phyloP scores from a whole-genome alignment of 2,113 vertebrate species.

The Catharus minimus region DNA sequence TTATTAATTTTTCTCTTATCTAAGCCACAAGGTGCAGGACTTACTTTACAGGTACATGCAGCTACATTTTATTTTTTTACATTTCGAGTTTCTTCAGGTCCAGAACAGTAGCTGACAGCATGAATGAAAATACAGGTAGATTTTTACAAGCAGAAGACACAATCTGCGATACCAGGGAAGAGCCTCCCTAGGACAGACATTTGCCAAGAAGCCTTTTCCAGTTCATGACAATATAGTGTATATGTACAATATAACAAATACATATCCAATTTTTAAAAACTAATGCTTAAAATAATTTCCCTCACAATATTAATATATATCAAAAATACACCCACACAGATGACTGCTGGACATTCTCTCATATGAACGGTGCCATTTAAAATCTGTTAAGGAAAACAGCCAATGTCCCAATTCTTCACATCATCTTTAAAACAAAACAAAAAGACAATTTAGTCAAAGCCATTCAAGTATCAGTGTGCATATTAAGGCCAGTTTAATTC shows the following conservation, averaged over 20 bases:
- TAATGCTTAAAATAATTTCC: background rate
- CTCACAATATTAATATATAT: background rate
- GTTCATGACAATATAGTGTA: background rate
- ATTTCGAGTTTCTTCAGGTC: background rate
- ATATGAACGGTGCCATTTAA: background rate
- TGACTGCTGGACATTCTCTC: background rate
- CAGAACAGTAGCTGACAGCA: background rate
- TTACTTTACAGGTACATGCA: background rate
- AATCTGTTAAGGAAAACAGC: background rate
- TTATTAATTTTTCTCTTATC: background rate
- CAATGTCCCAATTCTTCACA: background rate
- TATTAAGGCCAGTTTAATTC: background rate
- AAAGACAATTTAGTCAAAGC: background rate
- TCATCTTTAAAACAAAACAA: background rate
- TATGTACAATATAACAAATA: background rate
- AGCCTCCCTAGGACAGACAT: accelerated
- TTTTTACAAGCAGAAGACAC: background rate
- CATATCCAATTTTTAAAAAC: background rate
- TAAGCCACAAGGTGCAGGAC: background rate
- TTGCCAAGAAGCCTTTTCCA: background rate
- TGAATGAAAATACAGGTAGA: background rate
- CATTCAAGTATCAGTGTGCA: background rate
- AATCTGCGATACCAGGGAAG: background rate
- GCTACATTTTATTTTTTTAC: background rate
- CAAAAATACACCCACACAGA: background rate